Evolutionary conservation across 2,888 invertebrate genomes (phyloP), one percentile per base, ranked within the genome.

Genomic region (Eulithis testata): DNA sequence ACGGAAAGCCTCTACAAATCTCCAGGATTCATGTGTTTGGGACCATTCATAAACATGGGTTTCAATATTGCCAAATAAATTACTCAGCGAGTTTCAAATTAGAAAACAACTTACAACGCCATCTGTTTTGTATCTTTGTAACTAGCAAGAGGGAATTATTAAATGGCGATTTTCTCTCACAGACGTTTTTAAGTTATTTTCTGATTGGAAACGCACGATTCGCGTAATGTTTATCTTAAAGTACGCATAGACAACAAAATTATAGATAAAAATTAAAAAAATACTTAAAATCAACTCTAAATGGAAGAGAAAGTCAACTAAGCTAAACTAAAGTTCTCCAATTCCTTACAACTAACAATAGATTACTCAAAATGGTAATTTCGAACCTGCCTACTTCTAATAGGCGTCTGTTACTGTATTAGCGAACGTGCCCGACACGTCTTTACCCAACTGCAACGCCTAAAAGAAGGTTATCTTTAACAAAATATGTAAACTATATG

Each of bases 281-380:
- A 91, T 88, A 31, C 90, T 89, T 89, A 91, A 21, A 53, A 87
- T 82, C 81, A 82, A 81, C 82, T 84, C 81, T 90, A 66, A 87
- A 86, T 92, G 92, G 92, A 92, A 93, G 92, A 91, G 82, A 83
- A 85, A 85, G 84, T 86, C 87, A 90, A 89, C 87, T 91, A 88
- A 91, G 78, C 86, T 90, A 90, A 86, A 83, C 80, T 84, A 85
- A 85, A 80, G 78, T 51, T 68, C 67, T 83, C 75, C 77, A 84
- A 68, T 67, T 78, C 65, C 86, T 83, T 85, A 86, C 11, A 72
- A 75, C 80, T 83, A 83, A 68, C 69, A 71, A 77, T 79, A 74
- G 44, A 68, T 68, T 68, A 68, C 6, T 64, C 71, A 59, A 70
- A 61, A 62, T 55, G 27, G 63, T 63, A 50, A 51, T 63, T 67